Conservation (phyloP, 2,888 invertebrate species). For the Chaetogeoica ovagalla region DNA sequence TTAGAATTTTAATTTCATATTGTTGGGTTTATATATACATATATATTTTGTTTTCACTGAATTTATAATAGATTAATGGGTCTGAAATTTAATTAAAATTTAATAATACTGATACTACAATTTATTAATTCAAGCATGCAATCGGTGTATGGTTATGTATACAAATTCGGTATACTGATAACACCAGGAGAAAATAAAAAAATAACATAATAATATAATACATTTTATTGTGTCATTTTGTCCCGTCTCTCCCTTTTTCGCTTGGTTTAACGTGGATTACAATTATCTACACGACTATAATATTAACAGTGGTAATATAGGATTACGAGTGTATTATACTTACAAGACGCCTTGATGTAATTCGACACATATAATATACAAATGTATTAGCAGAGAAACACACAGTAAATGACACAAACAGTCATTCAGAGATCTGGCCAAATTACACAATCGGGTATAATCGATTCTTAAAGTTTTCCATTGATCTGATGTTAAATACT, state of each 20-base stretch:
- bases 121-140: not conserved
- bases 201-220: not conserved
- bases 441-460: conserved; percentile 53
- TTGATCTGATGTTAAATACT: conserved; percentile 48
- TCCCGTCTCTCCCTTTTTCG: not conserved
- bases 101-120: not conserved
- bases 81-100: not conserved
- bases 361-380: conserved; percentile 54
- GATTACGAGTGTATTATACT: not conserved
- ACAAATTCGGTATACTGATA: not conserved
- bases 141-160: not conserved
- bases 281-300: not conserved
- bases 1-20: not conserved
- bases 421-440: conserved; percentile 50
- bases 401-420: conserved; percentile 54
- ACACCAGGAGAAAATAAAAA: not conserved
- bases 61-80: not conserved
- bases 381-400: conserved; percentile 51
- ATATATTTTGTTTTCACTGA: not conserved
- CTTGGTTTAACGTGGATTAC: not conserved
- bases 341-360: conserved; percentile 54
- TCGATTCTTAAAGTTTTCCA: conserved; percentile 54
- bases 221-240: not conserved
- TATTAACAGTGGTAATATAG: not conserved
- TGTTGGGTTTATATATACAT: not conserved